Evolutionary conservation across 2,797 vertebrate genomes (phyloP), one percentile per base, ranked within the genome.

Genomic region (Lithobates sylvaticus): DNA sequence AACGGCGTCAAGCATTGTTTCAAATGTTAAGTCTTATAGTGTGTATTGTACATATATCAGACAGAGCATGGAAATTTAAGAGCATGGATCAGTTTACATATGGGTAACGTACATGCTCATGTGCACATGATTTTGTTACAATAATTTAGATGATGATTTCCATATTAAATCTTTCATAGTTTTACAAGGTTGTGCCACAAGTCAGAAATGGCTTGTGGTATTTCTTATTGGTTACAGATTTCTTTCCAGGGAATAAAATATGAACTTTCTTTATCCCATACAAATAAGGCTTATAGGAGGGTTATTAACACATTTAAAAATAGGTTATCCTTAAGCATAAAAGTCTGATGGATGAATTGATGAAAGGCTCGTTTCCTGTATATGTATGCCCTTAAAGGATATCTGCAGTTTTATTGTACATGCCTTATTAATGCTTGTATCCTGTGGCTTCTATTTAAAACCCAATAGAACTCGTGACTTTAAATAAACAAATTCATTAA

Each of bases 61-160:
- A 65, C 8, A 47, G 42, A 21, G 64, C 34, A 44, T 29, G 39
- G 13, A 64, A 47, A 9, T 65, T n/a, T 26, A 65, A 65, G 21
- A 67, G 10, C 39, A 26, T 68, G 36, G 64, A 69, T 69, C 10
- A 47, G 77, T 79, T 79, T 79, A 69, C 39, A 68, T 47, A 79
- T n/a, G 26, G 64, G 16, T 26, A 79, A 67, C 58, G 67, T 67
- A 26, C 76, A 68, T 44, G 23, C 58, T 77, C 34, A 77, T 26
- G 26, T 26, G 15, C 26, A 8, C 27, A 73, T 58, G 67, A 81
- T 81, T 70, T 71, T 54, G 44, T 50, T 70, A 27, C 23, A 54
- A 54, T 81, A 54, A 80, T 54, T 81, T 47, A 71, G 78, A 81
- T 81, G 78, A 81, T 71, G 29, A 81, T 72, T 81, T 81, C 78